These are phyloP conservation scores for Pempheris klunzingeri DNA, from an alignment of 2,797 vertebrate genomes.

Conservation along the genomic window DNA sequence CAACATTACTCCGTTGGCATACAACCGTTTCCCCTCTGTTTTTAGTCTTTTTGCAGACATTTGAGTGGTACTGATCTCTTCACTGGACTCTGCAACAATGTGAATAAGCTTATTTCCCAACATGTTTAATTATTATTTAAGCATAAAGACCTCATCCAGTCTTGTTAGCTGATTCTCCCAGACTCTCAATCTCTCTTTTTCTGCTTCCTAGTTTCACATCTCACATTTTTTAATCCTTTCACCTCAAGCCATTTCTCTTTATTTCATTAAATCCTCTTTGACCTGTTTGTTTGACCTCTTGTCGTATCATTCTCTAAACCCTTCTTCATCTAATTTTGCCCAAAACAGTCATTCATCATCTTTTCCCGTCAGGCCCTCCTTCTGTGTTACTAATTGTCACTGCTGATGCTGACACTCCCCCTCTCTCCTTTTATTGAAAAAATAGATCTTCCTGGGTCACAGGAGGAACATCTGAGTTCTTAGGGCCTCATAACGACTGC, in stretches of 20 bases:
- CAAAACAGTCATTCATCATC: slow-evolving; percentile 12
- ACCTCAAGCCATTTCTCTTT: slow-evolving; percentile 6
- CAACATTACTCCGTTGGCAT: background rate
- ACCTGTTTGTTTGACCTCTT: slow-evolving; percentile 11
- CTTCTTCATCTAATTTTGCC: slow-evolving; percentile 1
- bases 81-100: background rate
- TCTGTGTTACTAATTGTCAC: background rate
- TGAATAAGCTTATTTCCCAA: background rate
- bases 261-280: slow-evolving; percentile 28
- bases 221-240: slow-evolving; percentile 21
- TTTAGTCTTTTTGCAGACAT: too few species aligned
- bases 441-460: slow-evolving; percentile 7
- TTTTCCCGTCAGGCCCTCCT: background rate
- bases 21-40: background rate
- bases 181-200: background rate
- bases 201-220: slow-evolving; percentile 16
- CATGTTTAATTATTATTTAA: slow-evolving; percentile 4
- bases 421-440: background rate
- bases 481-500: slow-evolving; percentile 30
- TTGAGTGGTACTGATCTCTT: background rate
- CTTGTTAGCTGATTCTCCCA: background rate
- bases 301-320: background rate
- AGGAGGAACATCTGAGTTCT: slow-evolving; percentile 19
- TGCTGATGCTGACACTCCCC: background rate
- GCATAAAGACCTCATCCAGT: background rate